Evolutionary conservation across 2,888 invertebrate species (phyloP).

Genomic region (Spisula subtruncata): DNA sequence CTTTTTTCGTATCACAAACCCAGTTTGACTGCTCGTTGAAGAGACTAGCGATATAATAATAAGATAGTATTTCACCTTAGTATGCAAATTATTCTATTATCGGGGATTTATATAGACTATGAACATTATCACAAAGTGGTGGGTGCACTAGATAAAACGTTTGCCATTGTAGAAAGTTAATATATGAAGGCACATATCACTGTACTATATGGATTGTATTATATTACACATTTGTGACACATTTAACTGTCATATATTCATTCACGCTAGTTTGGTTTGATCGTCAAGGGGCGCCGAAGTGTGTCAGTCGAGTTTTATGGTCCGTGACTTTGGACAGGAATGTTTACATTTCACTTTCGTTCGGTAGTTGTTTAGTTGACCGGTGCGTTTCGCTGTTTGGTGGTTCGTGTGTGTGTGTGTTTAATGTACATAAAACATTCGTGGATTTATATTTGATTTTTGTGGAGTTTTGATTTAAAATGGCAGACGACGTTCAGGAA

Average conservation of each 20-base stretch:
- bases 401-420: constrained; percentile 22
- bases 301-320: constrained; percentile 60
- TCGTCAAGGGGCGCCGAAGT: constrained; percentile 48
- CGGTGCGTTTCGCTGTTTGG: constrained; percentile 1
- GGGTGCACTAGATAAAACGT: too few species aligned
- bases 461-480: constrained; percentile 52
- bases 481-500: constrained; percentile 69
- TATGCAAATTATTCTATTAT: not conserved
- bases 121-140: not conserved
- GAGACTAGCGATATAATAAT: not conserved
- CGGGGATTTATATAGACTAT: too few species aligned
- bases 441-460: constrained; percentile 35
- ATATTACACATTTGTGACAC: constrained; percentile 34
- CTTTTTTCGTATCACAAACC: too few species aligned
- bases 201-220: not conserved
- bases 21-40: not conserved
- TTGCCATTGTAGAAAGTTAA: not conserved
- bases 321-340: constrained; percentile 49
- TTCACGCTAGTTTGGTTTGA: constrained; percentile 39
- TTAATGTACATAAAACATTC: not conserved
- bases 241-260: constrained; percentile 42
- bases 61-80: not conserved
- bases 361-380: constrained; percentile 54
- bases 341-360: constrained; percentile 61
- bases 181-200: not conserved